Conservation (phyloP, 2,113 vertebrate species). For the Microtus pennsylvanicus region DNA sequence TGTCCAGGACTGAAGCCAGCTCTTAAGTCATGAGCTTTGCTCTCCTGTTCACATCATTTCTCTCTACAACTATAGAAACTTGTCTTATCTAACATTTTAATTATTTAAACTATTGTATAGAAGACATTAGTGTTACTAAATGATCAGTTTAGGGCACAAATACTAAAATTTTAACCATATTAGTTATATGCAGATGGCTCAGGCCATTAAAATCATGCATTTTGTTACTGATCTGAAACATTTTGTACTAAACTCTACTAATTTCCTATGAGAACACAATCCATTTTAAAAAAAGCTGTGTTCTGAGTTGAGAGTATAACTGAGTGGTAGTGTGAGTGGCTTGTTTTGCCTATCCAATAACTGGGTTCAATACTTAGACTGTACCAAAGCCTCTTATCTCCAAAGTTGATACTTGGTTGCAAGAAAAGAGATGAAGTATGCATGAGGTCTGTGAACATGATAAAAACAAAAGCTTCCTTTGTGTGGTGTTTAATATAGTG, state of each 20-base stretch:
- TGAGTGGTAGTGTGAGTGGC: background rate
- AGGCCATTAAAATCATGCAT: background rate
- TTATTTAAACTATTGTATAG: conserved; percentile 36
- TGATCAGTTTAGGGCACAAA: conserved; percentile 20
- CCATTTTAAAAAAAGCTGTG: conserved; percentile 14
- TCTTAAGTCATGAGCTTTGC: background rate
- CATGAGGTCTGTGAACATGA: background rate
- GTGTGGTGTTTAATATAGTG: background rate
- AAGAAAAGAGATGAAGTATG: background rate
- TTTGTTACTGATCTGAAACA: conserved; percentile 57
- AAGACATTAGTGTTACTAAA: background rate
- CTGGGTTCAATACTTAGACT: background rate
- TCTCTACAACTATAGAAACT: conserved; percentile 13
- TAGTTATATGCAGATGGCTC: background rate
- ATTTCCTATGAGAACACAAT: conserved; percentile 4
- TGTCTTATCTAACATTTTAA: background rate
- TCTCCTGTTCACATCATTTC: conserved; percentile 23
- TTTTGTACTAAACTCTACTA: background rate
- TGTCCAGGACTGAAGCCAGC: background rate
- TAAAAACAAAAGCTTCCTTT: background rate
- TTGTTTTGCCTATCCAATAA: background rate
- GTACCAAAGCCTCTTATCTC: background rate
- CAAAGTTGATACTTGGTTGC: background rate
- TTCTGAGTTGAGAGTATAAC: background rate
- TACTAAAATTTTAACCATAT: conserved; percentile 18